These are phyloP conservation scores for Manis crassicaudata DNA, from an alignment of 2,797 vertebrate species.

Conservation along the genomic window DNA sequence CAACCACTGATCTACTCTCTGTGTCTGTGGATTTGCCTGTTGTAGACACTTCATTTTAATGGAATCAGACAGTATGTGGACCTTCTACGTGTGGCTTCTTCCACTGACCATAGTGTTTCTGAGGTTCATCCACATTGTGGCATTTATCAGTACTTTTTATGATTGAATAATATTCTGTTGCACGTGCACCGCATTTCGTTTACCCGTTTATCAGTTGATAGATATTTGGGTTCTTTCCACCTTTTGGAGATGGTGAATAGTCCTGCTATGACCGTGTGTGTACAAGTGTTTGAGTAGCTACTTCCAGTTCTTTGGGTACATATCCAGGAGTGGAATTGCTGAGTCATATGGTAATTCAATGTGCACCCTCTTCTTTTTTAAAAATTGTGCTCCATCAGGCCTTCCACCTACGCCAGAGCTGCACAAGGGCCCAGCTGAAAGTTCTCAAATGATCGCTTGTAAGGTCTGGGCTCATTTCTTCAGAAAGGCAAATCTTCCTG, in stretches of 20 bases:
- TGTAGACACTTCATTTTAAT: rapidly evolving
- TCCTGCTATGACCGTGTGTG: neutral
- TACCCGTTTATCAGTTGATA: rapidly evolving
- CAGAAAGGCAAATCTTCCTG: neutral
- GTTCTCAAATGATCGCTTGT: neutral
- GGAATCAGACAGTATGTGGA: neutral
- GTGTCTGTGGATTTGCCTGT: neutral
- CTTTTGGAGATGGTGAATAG: neutral
- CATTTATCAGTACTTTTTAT: neutral
- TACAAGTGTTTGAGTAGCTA: neutral
- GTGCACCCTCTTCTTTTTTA: too few species aligned
- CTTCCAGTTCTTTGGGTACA: too few species aligned
- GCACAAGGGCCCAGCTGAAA: neutral
- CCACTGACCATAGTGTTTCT: rapidly evolving
- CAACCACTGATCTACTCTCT: neutral
- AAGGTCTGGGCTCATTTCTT: neutral
- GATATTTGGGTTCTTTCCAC: neutral
- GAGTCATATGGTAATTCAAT: neutral
- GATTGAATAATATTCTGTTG: neutral
- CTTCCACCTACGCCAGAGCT: neutral
- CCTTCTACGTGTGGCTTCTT: neutral
- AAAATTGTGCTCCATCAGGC: neutral
- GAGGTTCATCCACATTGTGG: neutral
- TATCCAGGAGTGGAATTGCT: neutral
- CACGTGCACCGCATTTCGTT: rapidly evolving